Conservation (phyloP, 2,113 vertebrate species). For the Ceyx cyanopectus region DNA sequence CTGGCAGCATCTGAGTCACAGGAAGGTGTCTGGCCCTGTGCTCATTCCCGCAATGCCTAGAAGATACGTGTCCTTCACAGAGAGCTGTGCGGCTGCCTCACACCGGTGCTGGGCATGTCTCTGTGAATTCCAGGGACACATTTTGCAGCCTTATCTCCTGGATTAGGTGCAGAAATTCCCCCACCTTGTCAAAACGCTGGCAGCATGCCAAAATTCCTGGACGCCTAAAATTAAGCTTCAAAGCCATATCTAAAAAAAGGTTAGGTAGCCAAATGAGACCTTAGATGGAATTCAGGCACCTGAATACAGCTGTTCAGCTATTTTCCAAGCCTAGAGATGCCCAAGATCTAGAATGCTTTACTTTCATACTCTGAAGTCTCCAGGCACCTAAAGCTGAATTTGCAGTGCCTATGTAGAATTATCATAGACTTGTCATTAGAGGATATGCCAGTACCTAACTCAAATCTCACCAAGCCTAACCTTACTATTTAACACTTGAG, state of each 20-base stretch:
- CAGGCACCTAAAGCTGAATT: not conserved
- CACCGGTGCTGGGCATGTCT: rapidly evolving
- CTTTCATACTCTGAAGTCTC: not conserved
- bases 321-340: not conserved
- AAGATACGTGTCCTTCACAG: rapidly evolving
- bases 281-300: not conserved
- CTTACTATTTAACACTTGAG: not conserved
- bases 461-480: not conserved
- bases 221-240: not conserved
- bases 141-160: not conserved
- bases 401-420: not conserved
- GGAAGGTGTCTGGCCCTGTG: not conserved
- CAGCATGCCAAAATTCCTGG: not conserved
- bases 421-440: not conserved
- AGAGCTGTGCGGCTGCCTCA: not conserved
- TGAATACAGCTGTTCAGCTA: not conserved
- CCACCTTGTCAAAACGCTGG: not conserved
- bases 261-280: not conserved
- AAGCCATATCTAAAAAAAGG: not conserved
- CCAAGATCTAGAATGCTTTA: not conserved
- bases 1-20: not conserved
- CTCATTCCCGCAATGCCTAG: rapidly evolving
- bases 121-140: not conserved
- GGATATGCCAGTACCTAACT: not conserved
- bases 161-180: not conserved